Conservation (phyloP, 2,888 invertebrate species). For the Synanthedon vespiformis region DNA sequence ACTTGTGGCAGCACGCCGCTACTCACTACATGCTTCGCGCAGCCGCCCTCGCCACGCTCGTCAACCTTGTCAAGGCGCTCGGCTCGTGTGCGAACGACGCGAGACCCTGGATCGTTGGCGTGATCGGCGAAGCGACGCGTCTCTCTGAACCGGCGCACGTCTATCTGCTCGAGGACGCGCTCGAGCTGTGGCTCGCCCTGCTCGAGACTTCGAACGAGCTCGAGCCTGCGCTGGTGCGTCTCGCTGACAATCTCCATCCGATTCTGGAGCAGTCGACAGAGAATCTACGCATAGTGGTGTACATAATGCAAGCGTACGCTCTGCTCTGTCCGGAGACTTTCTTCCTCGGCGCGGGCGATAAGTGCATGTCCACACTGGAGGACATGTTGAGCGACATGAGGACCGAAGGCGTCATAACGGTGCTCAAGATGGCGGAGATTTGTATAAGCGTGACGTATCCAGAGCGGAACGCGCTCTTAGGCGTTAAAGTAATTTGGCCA, state of each 20-base stretch:
- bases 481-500: slow-evolving; percentile 65
- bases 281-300: slow-evolving; percentile 81
- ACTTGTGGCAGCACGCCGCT: slow-evolving; percentile 89
- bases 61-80: slow-evolving; percentile 85
- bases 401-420: slow-evolving; percentile 67
- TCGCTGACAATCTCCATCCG: slow-evolving; percentile 80
- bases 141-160: slow-evolving; percentile 84
- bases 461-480: slow-evolving; percentile 79
- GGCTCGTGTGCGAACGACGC: slow-evolving; percentile 71
- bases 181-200: slow-evolving; percentile 89
- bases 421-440: slow-evolving; percentile 74
- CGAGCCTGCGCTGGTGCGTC: slow-evolving; percentile 73
- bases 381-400: slow-evolving; percentile 82
- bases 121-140: slow-evolving; percentile 74
- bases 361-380: slow-evolving; percentile 77
- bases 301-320: slow-evolving; percentile 86
- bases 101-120: slow-evolving; percentile 72
- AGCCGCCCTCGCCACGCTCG: slow-evolving; percentile 88
- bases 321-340: slow-evolving; percentile 84
- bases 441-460: slow-evolving; percentile 80
- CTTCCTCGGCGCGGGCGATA: slow-evolving; percentile 76
- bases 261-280: slow-evolving; percentile 86
- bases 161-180: slow-evolving; percentile 91
- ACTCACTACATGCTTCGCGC: slow-evolving; percentile 91
- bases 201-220: slow-evolving; percentile 78